Conservation (phyloP, 2,113 vertebrate species). For the Salminus brasiliensis region DNA sequence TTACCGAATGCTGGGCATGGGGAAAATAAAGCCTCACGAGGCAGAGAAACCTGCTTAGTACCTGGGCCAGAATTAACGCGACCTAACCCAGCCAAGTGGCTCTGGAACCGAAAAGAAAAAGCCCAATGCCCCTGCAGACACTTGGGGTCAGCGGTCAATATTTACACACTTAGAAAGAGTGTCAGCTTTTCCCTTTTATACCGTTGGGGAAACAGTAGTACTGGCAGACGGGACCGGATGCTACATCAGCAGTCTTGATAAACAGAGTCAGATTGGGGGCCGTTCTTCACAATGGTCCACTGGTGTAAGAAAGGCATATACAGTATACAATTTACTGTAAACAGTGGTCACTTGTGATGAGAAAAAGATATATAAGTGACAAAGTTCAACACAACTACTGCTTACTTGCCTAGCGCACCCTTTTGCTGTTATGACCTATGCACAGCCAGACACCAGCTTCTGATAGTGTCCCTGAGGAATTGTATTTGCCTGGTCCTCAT, state of each 20-base stretch:
- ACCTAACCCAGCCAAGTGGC: not conserved
- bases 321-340: too few species aligned
- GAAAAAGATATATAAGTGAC: too few species aligned
- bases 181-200: not conserved
- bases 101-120: constrained; percentile 36
- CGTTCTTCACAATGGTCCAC: not conserved
- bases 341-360: not conserved
- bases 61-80: constrained; percentile 27
- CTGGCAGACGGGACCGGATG: not conserved
- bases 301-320: not conserved
- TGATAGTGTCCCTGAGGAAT: too few species aligned
- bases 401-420: too few species aligned
- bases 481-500: too few species aligned
- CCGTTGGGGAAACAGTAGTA: not conserved
- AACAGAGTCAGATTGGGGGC: too few species aligned
- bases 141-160: not conserved
- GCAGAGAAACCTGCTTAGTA: constrained; percentile 18
- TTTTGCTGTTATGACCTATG: too few species aligned
- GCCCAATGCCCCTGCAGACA: not conserved
- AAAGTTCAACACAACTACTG: too few species aligned
- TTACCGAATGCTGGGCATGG: constrained; percentile 16
- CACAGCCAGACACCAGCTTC: too few species aligned
- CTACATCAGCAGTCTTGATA: not conserved
- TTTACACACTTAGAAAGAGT: not conserved
- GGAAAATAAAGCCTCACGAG: constrained; percentile 22